These are phyloP conservation scores for Falco peregrinus DNA, from an alignment of 2,797 vertebrate genomes.

Conservation along the genomic window DNA sequence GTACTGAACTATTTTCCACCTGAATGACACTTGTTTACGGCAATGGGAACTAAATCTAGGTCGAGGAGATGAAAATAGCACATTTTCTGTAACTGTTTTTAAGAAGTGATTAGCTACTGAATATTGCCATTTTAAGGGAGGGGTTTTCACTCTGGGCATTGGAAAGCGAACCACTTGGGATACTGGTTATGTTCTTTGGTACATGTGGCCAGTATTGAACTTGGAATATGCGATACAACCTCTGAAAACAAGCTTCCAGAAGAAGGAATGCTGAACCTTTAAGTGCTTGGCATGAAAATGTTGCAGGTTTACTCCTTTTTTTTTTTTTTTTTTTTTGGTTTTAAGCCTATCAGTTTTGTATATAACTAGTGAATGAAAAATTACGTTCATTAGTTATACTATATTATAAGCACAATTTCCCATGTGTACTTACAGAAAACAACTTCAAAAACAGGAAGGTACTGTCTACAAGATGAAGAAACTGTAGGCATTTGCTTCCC, in stretches of 20 bases:
- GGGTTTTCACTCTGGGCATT: conserved; percentile 36
- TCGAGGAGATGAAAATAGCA: conserved; percentile 34
- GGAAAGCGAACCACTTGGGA: conserved; percentile 33
- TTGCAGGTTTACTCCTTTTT: conserved; percentile 8
- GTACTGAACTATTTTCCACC: conserved; percentile 42
- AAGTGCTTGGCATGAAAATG: conserved; percentile 46
- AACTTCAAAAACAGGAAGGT: conserved; percentile 1
- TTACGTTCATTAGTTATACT: background rate
- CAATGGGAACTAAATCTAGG: conserved; percentile 57
- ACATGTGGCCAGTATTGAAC: conserved; percentile 41
- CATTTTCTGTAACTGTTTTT: conserved; percentile 55
- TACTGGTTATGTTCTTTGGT: conserved; percentile 18
- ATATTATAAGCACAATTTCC: background rate
- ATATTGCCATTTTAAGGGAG: conserved; percentile 30
- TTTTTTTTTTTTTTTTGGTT: background rate
- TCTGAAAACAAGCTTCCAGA: conserved; percentile 68
- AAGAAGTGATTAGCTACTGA: conserved; percentile 60
- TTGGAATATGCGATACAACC: conserved; percentile 64
- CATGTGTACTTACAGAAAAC: background rate
- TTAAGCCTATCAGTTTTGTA: background rate
- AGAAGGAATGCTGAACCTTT: conserved; percentile 34
- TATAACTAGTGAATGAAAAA: conserved; percentile 16
- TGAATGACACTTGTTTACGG: conserved; percentile 38
- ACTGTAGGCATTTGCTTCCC: background rate
- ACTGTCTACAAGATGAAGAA: background rate